Conservation (phyloP, 1,140 invertebrate genomes). For the Carcinoscorpius rotundicauda region DNA sequence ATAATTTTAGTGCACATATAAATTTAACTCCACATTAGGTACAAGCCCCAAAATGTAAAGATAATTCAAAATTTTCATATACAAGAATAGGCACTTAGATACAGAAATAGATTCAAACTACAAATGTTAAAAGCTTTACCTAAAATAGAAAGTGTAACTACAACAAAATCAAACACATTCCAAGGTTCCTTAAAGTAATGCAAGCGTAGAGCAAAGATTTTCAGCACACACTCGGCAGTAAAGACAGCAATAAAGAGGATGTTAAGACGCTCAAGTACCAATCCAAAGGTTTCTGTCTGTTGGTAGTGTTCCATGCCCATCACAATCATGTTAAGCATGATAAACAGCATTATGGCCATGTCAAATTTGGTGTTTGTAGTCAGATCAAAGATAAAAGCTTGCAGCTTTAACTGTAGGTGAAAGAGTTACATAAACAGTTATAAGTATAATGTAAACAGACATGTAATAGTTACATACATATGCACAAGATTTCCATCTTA, state of each 20-base stretch:
- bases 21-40: neutral
- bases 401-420: conserved; percentile 76
- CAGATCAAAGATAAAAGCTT: conserved; percentile 92
- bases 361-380: conserved; percentile 98
- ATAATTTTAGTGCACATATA: too few species aligned
- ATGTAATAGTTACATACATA: too few species aligned
- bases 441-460: too few species aligned
- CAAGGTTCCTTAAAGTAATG: conserved; percentile 98
- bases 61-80: neutral
- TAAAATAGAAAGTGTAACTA: conserved; percentile 95
- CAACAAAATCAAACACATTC: conserved; percentile 99
- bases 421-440: conserved; percentile 4
- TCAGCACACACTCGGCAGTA: conserved; percentile 91
- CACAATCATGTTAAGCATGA: conserved; percentile 94
- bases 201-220: conserved; percentile 90
- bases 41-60: neutral
- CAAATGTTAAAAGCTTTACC: conserved; percentile 45
- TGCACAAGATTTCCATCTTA: too few species aligned
- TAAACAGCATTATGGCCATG: conserved; percentile 98
- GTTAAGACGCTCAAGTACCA: conserved; percentile 79
- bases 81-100: neutral
- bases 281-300: conserved; percentile 66
- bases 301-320: conserved; percentile 97
- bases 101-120: neutral
- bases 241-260: conserved; percentile 98